phyloP scores from a whole-genome alignment of 2,797 vertebrate genomes.

The Chrysocyon brachyurus region DNA sequence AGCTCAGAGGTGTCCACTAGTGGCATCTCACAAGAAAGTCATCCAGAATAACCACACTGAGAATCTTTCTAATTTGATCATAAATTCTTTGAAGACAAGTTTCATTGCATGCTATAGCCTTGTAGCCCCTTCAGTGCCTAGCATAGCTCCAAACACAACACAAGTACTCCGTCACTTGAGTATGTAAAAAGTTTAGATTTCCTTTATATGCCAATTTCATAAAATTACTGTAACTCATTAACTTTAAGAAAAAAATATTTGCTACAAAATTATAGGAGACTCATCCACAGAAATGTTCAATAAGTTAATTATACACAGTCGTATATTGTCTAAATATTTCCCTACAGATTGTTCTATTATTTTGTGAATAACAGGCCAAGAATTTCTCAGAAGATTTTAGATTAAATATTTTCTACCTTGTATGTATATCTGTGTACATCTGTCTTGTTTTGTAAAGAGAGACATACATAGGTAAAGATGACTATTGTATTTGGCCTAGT shows the following conservation, averaged over 20 bases:
- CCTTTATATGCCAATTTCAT: background rate
- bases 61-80: background rate
- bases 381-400: background rate
- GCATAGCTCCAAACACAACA: background rate
- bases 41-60: background rate
- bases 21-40: background rate
- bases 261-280: background rate
- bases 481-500: background rate
- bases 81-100: background rate
- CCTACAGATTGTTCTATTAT: background rate
- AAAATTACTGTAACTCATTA: background rate
- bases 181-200: background rate
- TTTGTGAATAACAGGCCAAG: conserved; percentile 10
- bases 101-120: background rate
- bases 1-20: background rate
- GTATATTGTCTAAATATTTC: background rate
- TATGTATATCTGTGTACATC: background rate
- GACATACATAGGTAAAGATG: background rate
- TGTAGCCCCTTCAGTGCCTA: background rate
- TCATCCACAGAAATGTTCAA: background rate
- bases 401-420: background rate
- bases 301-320: background rate
- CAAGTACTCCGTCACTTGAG: background rate
- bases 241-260: conserved; percentile 39
- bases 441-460: background rate